Evolutionary conservation across 2,888 invertebrate species (phyloP), one percentile per base, ranked within the genome.

Genomic region (Luperina testacea): DNA sequence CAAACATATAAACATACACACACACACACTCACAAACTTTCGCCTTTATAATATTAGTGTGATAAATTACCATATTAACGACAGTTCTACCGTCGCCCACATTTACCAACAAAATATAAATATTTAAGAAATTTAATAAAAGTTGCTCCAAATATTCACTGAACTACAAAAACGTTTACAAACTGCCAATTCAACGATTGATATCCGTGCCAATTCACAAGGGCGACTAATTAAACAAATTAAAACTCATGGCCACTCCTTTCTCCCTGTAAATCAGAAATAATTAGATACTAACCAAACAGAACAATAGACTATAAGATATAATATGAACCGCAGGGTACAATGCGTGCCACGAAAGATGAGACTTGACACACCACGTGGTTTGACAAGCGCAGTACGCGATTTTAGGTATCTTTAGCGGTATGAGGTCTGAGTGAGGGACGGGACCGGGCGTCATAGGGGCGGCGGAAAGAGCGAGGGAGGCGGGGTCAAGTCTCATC

Each of bases 301-400:
- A 27, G 77, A 71, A 87, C 80, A 86, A 86, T 82, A 65, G 71
- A 20, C 72, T 68, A 75, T 82, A 77, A 75, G 42, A 68, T 27
- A 68, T 68, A 63, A 64, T 72, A 78, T 84, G 74, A 84, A 76
- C 82, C 20, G 82, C 7, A 42, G 7, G 0, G 7, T 32, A 32
- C 32, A 32, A 32, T 32, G 32, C 32, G 32, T 32, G 32, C 32
- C 32, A 32, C 32, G 32, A 32, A 32, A 32, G 32, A 32, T 32
- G 32, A 32, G 32, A 32, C 32, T 32, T 32, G 32, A 32, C 32
- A 32, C 32, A 32, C 32, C 32, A 32, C 32, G 32, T 32, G 32
- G 32, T 32, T 32, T 32, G 32, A 32, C 32, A 32, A 32, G 32
- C 32, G 32, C 32, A 32, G 32, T 32, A 32, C 32, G 1, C 32